Percentiles rank a stretch among this genome's conserved stretches.
Evolutionary conservation across 2,797 vertebrate species (phyloP).

Genomic region (Leuciscus waleckii): DNA sequence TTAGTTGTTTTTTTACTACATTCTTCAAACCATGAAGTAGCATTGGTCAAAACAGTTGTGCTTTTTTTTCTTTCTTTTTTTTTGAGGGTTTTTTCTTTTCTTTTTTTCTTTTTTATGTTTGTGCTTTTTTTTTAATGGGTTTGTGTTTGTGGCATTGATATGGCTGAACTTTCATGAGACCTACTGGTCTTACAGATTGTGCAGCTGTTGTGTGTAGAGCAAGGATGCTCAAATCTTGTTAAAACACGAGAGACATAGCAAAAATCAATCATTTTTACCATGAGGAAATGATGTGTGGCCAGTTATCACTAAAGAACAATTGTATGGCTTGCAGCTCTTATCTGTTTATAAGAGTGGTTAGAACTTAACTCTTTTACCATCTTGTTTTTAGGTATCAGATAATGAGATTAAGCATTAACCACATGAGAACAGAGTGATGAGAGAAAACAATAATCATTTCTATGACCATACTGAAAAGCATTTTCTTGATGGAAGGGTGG

Average conservation of each 20-base stretch:
- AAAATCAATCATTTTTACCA: constrained; percentile 3
- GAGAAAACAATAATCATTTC: constrained; percentile 17
- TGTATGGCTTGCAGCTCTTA: background rate
- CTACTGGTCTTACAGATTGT: background rate
- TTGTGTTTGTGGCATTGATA: background rate
- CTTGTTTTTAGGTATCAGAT: background rate
- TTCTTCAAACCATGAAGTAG: constrained; percentile 61
- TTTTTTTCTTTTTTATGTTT: background rate
- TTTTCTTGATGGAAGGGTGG: constrained; percentile 11
- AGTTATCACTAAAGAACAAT: constrained; percentile 12
- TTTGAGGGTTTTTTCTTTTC: background rate
- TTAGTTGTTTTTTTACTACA: constrained; percentile 40
- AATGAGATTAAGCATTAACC: constrained; percentile 20
- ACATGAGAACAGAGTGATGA: background rate
- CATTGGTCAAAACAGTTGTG: constrained; percentile 52
- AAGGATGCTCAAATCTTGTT: constrained; percentile 9
- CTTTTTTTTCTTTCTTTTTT: constrained; percentile 15
- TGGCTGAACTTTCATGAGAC: background rate
- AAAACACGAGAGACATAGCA: background rate
- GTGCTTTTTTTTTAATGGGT: background rate
- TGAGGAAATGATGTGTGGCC: background rate
- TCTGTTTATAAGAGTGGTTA: constrained; percentile 5
- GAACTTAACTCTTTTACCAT: background rate
- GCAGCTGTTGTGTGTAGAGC: background rate
- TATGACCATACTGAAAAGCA: background rate